Evolutionary conservation across 2,113 vertebrate species (phyloP).

Genomic region (Sminthopsis crassicaudata): DNA sequence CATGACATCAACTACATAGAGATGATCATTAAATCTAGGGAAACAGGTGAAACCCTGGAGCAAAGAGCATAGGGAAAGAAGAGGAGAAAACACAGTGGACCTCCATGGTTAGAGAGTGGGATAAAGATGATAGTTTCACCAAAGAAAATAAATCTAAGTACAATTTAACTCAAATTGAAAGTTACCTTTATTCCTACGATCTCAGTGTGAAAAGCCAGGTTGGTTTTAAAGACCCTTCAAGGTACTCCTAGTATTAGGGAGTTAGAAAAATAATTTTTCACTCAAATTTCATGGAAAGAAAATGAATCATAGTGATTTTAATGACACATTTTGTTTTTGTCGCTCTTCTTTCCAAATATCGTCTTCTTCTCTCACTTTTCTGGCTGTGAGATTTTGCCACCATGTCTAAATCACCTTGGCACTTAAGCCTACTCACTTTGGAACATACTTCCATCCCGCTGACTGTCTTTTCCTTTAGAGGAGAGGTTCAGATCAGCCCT

Average conservation of each 20-base stretch:
- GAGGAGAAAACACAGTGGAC: neutral
- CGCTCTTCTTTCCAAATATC: neutral
- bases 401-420: neutral
- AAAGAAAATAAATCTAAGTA: neutral
- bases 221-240: neutral
- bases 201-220: neutral
- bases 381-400: neutral
- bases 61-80: neutral
- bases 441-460: neutral
- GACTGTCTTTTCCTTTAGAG: neutral
- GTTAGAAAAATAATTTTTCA: neutral
- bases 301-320: neutral
- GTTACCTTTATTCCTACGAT: neutral
- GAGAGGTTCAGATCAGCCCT: neutral
- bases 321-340: neutral
- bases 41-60: neutral
- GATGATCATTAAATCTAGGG: neutral
- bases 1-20: neutral
- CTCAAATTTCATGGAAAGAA: neutral
- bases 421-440: neutral
- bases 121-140: neutral
- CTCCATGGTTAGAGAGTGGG: neutral
- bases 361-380: neutral
- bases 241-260: neutral
- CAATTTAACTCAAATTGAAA: neutral